These are phyloP conservation scores for Limnephilus auricula DNA, from an alignment of 2,888 invertebrate genomes.

Conservation along the genomic window DNA sequence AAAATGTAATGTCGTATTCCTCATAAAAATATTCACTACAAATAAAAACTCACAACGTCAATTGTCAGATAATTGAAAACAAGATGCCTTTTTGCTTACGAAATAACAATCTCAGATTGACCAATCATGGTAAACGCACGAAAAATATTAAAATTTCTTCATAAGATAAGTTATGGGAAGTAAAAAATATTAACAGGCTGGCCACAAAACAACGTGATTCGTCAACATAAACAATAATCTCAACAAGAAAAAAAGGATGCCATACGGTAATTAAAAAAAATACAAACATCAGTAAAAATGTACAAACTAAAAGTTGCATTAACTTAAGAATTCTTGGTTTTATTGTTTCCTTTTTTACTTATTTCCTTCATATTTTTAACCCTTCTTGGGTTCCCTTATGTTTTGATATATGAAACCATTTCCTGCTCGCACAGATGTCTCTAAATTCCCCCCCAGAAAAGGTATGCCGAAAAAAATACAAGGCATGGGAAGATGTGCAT, in stretches of 20 bases:
- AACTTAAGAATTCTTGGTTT: not conserved
- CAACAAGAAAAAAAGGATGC: not conserved
- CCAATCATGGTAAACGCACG: not conserved
- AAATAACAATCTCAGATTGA: not conserved
- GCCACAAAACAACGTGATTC: not conserved
- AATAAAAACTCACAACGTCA: not conserved
- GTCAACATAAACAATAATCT: not conserved
- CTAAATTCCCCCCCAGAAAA: not conserved
- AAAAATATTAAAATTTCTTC: not conserved
- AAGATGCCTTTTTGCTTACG: not conserved
- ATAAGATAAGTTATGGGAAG: not conserved
- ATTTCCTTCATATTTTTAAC: not conserved
- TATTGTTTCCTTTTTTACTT: not conserved
- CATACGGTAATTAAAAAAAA: not conserved
- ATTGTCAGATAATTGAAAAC: not conserved
- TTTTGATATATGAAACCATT: slow-evolving; percentile 14
- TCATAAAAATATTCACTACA: no score
- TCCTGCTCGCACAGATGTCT: slow-evolving; percentile 23
- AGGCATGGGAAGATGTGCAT: slow-evolving; percentile 14
- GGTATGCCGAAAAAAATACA: slow-evolving; percentile 9
- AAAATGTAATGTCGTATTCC: no score
- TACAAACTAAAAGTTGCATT: not conserved
- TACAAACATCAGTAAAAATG: not conserved
- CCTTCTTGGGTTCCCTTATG: slow-evolving; percentile 2
- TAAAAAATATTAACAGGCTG: not conserved